Evolutionary conservation across 1,140 invertebrate species (phyloP).

Genomic region (Diuraphis noxia): DNA sequence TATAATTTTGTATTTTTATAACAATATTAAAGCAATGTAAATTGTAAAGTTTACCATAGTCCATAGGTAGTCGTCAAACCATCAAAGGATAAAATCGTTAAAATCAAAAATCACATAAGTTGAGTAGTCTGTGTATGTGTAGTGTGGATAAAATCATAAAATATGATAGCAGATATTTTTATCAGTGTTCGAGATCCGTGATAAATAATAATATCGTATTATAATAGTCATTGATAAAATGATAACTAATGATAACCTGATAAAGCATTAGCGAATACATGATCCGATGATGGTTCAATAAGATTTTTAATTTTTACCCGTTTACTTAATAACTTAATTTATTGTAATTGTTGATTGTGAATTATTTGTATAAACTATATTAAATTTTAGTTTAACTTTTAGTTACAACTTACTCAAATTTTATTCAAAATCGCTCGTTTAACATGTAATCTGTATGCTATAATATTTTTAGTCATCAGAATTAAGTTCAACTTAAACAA

Average conservation of each 20-base stretch:
- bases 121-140: too few species aligned
- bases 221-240: too few species aligned
- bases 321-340: conserved; percentile 3
- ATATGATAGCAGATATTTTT: not conserved
- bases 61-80: too few species aligned
- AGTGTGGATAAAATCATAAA: too few species aligned
- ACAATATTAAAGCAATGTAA: too few species aligned
- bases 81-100: too few species aligned
- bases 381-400: not conserved
- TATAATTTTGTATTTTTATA: too few species aligned
- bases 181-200: not conserved
- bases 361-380: not conserved
- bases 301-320: not conserved
- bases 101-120: too few species aligned
- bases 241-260: too few species aligned
- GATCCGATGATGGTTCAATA: not conserved
- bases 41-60: too few species aligned
- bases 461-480: not conserved
- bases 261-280: not conserved
- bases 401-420: not conserved
- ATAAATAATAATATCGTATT: not conserved
- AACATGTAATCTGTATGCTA: not conserved
- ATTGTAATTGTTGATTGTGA: not conserved
- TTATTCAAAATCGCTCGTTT: not conserved
- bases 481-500: not conserved